These are phyloP conservation scores for Miichthys miiuy DNA, from an alignment of 2,797 vertebrate species.

Conservation along the genomic window DNA sequence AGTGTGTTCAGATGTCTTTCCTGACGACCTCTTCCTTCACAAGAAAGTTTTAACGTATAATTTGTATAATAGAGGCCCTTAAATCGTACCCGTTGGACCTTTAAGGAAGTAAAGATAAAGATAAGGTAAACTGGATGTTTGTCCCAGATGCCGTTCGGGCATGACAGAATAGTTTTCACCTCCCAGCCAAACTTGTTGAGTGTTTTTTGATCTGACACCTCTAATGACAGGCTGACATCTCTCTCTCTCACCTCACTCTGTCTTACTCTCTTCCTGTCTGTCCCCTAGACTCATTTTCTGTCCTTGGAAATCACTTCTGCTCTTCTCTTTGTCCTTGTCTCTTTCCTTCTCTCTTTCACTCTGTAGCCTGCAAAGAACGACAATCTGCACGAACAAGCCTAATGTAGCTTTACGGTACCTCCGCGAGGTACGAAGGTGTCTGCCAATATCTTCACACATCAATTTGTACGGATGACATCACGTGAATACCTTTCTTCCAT, in stretches of 20 bases:
- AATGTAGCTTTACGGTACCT: not conserved
- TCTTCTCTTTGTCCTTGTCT: not conserved
- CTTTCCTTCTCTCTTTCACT: not conserved
- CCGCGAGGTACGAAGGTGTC: not conserved
- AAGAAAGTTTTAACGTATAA: too few species aligned
- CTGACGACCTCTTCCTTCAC: too few species aligned
- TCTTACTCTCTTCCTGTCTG: not conserved
- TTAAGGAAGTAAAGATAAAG: too few species aligned
- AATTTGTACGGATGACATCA: conserved; percentile 41
- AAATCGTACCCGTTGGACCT: too few species aligned
- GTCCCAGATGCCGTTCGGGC: not conserved
- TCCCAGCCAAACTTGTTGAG: not conserved
- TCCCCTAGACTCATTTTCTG: not conserved
- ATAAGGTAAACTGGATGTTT: too few species aligned
- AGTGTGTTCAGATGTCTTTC: too few species aligned
- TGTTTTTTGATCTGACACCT: not conserved
- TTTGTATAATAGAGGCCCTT: too few species aligned
- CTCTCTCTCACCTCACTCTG: too few species aligned
- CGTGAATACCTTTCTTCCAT: conserved; percentile 2
- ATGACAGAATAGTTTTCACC: not conserved
- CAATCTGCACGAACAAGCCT: not conserved
- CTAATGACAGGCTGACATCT: not conserved
- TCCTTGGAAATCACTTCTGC: not conserved
- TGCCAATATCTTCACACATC: conserved; percentile 40
- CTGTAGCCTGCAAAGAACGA: not conserved